Conservation (phyloP, 2,113 vertebrate species). For the Albula goreensis region DNA sequence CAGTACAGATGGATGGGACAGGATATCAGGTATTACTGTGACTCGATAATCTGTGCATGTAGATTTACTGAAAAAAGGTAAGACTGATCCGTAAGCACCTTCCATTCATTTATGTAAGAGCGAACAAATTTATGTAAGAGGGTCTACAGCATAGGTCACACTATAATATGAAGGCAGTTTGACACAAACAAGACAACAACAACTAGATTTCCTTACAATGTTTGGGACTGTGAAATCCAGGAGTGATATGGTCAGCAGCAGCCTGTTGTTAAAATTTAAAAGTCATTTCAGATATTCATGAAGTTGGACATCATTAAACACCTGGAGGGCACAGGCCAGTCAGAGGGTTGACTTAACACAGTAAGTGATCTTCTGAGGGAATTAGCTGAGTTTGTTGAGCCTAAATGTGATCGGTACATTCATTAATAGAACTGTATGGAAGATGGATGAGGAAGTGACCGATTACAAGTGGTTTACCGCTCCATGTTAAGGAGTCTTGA, state of each 20-base stretch:
- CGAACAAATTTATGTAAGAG: constrained; percentile 29
- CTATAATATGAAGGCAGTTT: neutral
- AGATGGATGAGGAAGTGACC: constrained; percentile 24
- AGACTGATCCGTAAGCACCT: constrained; percentile 50
- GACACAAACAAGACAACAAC: neutral
- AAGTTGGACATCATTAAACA: too few species aligned
- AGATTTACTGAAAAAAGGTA: constrained; percentile 31
- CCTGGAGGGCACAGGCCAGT: too few species aligned
- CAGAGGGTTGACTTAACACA: too few species aligned
- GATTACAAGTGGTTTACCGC: neutral
- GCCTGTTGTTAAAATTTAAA: neutral
- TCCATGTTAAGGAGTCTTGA: constrained; percentile 17
- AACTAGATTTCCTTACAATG: neutral
- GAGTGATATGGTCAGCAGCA: neutral
- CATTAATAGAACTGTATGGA: constrained; percentile 9
- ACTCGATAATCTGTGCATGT: constrained; percentile 38
- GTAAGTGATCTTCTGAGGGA: neutral
- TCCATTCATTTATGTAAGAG: constrained; percentile 43
- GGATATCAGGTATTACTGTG: constrained; percentile 47
- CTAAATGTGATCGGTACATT: neutral
- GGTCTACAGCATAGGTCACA: neutral
- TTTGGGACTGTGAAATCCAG: neutral
- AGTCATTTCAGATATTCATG: neutral
- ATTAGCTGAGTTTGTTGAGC: neutral
- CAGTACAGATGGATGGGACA: constrained; percentile 31